Base-by-base conservation (phyloP, 2,888 invertebrate species). In the Hedya salicella region DNA sequence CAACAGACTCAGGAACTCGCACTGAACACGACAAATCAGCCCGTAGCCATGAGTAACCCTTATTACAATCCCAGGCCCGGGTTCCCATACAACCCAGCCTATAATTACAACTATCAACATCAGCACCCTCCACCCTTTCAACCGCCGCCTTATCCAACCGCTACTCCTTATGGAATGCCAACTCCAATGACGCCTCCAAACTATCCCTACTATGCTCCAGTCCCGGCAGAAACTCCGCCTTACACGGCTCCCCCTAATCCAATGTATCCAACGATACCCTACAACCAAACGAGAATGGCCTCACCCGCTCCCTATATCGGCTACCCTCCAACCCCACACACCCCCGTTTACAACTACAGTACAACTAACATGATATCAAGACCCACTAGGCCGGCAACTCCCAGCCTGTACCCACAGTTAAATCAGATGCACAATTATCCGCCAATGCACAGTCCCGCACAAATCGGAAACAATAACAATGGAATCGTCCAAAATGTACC, bases 281-380 rank as follows among this genome's bases (percentile, higher is more conserved):
- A 90, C 72, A 85, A 77, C 56, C 91, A 91, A 69, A 91, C 92
- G 1, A 75, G 92, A 39, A 82, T 92, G 86, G 84, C 91, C 0
- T 70, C 88, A 0, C 89, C 91, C 0, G 61, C 85, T 0, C 83
- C 88, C 0, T 91, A 89, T 70, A 73, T 79, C 0, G 75, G 75
- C 0, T 88, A 89, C 64, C 84, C 85, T 0, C 78, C 83, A 0
- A 70, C 76, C 13, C 65, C 70, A 0, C 70, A 74, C 36, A 59
- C 75, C 0, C 75, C 80, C 0, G 62, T 80, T 0, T 91, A 89
- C 71, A 91, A 90, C 69, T 91, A 88, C 65, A 86, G 72, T 44
- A 89, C 89, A 1, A 91, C 91, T 0, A 91, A 89, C 44, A 83
- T 92, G 88, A 89, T 91, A 70, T 75, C 90, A 0, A 75, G 90